These are phyloP conservation scores for Lamellibrachia satsuma DNA, from an alignment of 2,888 invertebrate species.

Conservation along the genomic window DNA sequence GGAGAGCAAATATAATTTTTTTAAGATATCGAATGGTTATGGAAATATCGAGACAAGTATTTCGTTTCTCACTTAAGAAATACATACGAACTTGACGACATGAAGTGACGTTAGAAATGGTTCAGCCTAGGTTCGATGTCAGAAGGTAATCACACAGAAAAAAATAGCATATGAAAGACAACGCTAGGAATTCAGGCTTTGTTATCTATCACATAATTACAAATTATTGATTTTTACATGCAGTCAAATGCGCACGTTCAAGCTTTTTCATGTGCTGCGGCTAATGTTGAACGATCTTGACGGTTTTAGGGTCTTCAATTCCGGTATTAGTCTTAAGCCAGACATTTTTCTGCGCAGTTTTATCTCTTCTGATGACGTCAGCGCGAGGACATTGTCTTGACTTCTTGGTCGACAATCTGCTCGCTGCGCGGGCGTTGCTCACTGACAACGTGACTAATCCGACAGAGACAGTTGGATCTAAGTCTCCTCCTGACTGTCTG, in stretches of 20 bases:
- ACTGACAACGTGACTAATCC: not conserved
- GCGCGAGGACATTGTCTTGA: not conserved
- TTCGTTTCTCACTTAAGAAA: no score
- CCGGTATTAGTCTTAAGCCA: not conserved
- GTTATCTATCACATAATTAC: not conserved
- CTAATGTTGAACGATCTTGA: not conserved
- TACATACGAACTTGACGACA: no score
- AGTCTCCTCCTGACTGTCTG: not conserved
- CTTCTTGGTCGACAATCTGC: not conserved
- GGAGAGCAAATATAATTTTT: no score
- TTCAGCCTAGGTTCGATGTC: no score
- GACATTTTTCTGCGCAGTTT: not conserved
- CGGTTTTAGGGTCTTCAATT: constrained; percentile 1
- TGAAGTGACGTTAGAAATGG: no score
- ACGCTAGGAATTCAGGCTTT: no score
- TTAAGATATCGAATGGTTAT: no score
- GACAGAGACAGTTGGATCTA: not conserved
- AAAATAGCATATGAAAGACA: no score
- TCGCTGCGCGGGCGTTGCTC: not conserved
- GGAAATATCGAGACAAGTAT: no score
- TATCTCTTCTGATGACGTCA: not conserved
- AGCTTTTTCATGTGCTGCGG: not conserved
- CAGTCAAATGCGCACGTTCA: not conserved
- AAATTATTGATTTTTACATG: not conserved
- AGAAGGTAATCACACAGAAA: no score